Base-by-base conservation (phyloP, 2,797 vertebrate species). In the Mastacembelus armatus region DNA sequence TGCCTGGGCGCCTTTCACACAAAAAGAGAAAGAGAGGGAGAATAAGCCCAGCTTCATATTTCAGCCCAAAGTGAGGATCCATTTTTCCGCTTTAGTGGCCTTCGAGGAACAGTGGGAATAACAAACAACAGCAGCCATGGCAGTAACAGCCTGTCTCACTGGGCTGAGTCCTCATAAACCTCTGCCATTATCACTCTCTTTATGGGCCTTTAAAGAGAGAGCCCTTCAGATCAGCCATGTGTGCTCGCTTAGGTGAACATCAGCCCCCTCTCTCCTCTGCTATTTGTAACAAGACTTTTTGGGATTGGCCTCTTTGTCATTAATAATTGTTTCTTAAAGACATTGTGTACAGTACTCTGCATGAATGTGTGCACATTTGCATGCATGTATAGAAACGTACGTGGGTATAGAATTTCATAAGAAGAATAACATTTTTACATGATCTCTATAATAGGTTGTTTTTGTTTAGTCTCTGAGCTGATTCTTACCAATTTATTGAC, bases 31-130 rank as follows among this genome's bases (percentile, higher is more conserved):
- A 83, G 83, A 87, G 82, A 82, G 84, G 69, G 78, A 90, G 83
- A 89, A 88, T 88, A 91, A 92, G 82, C 84, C 82, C 66, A 80
- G 90, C 89, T 88, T 93, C 90, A 83, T 91, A 92, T 94, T 94
- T 94, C 92, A 92, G 79, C 87, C 84, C 88, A 89, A 90, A 93
- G 87, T 92, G 84, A 80, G 79, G 92, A 92, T 92, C 90, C 89
- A 85, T 92, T 94, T 93, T 93, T 92, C 90, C 90, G 91, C 91
- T 93, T 94, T 93, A 91, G 90, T 92, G 88, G 88, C 88, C 89
- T 90, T 93, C 88, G 90, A 93, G 92, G 92, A 93, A 93, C 89
- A 89, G 86, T 87, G 84, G 90, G 89, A 92, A 92, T 91, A 91
- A 92, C 92, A 91, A n/a, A 90, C 91, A 92, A 90, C 89, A 86